Evolutionary conservation across 37 sponge, comb jelly and placozoan genomes (phyloP), one percentile per base, ranked within the genome.

Genomic region (Eunapius fragilis): DNA sequence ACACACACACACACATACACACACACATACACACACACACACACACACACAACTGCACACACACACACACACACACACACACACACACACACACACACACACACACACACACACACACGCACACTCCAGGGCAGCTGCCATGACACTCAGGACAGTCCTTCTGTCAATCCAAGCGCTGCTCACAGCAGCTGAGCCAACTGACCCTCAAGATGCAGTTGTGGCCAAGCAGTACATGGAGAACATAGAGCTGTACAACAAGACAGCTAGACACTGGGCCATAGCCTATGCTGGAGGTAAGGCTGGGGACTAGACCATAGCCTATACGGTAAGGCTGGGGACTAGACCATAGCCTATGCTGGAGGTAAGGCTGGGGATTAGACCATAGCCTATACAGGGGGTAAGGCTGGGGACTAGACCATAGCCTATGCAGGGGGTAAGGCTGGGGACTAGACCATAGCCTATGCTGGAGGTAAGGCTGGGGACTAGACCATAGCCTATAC

Each of bases 121-220:
- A 2, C 0, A 77, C 41, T 71, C 17, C 82, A 98, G 96, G 98
- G 99, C 99, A n/a, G 99, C 99, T 27, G 99, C 97, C 13, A 96
- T 98, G 97, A 98, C 97, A 13, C 83, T 98, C 6, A 82, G 99
- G 76, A 96, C 97, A 74, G 99, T 98, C 31, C 87, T 98, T 3
- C 83, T 94, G 25, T 93, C 92, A 36, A 90, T 96, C 28, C 96
- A 96, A 82, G 87, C 88, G 1, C 79, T 95, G 19, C 79, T 95
- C 23, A 71, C 85, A 67, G 93, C 98, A 67, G 96, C 98, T 25
- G 99, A 98, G 69, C 99, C 99, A 37, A 94, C 96, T 74, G 99
- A 98, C 74, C 99, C 99, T 25, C 99, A 98, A 70, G 99, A 98
- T 88, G 99, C 99, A 28, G 97, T 98, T 30, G 99, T 98, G 26